phyloP scores from a whole-genome alignment of 1,140 invertebrate genomes.

The Brachionus paranguensis region DNA sequence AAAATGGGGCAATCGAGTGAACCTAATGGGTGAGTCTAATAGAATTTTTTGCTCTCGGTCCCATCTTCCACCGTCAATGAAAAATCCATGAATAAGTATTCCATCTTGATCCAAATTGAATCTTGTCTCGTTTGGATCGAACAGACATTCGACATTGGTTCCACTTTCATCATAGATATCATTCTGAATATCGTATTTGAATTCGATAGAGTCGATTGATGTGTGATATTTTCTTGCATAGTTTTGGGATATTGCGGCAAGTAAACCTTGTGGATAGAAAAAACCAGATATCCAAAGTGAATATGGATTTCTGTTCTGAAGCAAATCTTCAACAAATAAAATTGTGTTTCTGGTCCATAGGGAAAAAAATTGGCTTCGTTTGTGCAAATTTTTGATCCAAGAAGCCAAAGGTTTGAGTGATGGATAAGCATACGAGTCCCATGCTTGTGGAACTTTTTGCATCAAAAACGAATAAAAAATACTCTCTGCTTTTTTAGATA shows the following conservation, averaged over 20 bases:
- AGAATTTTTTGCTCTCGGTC: neutral
- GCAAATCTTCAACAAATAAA: neutral
- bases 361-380: constrained; percentile 28
- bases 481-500: constrained; percentile 75
- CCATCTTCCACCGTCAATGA: constrained; percentile 29
- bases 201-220: constrained; percentile 70
- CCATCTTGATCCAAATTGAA: neutral
- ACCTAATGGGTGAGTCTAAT: neutral
- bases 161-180: neutral
- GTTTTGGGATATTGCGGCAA: constrained; percentile 77
- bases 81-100: constrained; percentile 16
- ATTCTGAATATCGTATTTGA: constrained; percentile 2
- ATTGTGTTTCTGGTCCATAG: neutral
- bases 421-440: constrained; percentile 60
- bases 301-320: constrained; percentile 55
- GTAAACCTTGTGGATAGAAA: constrained; percentile 79
- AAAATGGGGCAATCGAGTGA: constrained; percentile 9
- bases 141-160: neutral
- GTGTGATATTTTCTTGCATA: constrained; percentile 72
- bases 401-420: constrained; percentile 69
- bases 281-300: constrained; percentile 83
- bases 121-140: neutral
- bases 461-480: constrained; percentile 69
- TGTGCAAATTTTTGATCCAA: constrained; percentile 65
- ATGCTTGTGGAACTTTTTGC: constrained; percentile 61